These are phyloP conservation scores for Pterostichus madidus DNA, from an alignment of 2,888 invertebrate species.

Conservation along the genomic window DNA sequence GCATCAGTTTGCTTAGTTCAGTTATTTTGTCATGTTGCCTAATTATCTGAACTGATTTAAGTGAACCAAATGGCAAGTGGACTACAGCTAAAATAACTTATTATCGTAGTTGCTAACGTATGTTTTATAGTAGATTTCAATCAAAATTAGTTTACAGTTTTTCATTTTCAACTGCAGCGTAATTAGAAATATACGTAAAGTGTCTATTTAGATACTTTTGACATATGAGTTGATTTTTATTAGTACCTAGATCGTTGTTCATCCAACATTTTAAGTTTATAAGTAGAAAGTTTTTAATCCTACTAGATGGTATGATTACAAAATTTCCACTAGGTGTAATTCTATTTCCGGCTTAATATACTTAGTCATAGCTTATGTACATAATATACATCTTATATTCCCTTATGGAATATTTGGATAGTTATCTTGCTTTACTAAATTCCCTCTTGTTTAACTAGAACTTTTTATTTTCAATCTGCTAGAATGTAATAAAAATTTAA, in stretches of 20 bases:
- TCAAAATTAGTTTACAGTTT: too few relatives aligned
- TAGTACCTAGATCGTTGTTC: not conserved
- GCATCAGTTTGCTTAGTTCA: too few relatives aligned
- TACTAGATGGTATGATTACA: not conserved
- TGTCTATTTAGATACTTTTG: not conserved
- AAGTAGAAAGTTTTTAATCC: not conserved
- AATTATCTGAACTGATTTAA: too few relatives aligned
- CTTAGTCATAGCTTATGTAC: slow-evolving; percentile 14
- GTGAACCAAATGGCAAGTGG: too few relatives aligned
- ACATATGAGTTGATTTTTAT: slow-evolving; percentile 12
- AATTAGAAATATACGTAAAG: too few relatives aligned
- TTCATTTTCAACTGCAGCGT: too few relatives aligned
- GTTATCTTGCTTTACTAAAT: not conserved
- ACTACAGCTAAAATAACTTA: too few relatives aligned
- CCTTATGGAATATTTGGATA: slow-evolving; percentile 9
- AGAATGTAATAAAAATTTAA: not conserved
- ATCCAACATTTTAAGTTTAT: not conserved
- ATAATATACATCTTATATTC: slow-evolving; percentile 1
- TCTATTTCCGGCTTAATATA: slow-evolving; percentile 23
- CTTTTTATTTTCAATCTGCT: not conserved
- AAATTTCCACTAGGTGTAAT: not conserved
- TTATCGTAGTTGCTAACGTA: too few relatives aligned
- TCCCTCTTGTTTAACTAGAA: not conserved
- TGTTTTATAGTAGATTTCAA: too few relatives aligned
- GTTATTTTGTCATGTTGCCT: too few relatives aligned